phyloP scores from a whole-genome alignment of 2,888 invertebrate genomes.

The Bhutanitis thaidina region DNA sequence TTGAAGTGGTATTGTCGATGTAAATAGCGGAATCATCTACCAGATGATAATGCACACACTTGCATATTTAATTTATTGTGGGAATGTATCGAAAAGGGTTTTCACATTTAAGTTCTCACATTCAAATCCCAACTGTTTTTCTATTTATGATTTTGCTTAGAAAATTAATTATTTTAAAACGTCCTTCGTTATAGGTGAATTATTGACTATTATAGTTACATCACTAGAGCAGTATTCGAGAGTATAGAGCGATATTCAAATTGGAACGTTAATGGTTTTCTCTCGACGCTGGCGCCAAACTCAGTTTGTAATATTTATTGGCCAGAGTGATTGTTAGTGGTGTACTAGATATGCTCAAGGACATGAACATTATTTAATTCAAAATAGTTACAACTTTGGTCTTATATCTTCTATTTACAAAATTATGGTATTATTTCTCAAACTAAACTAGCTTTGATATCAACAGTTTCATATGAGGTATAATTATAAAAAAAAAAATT shows the following conservation, averaged over 20 bases:
- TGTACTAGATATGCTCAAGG: conserved; percentile 22
- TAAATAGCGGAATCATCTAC: conserved; percentile 46
- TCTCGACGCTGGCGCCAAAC: conserved; percentile 47
- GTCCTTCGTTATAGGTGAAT: neutral
- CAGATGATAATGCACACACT: conserved; percentile 42
- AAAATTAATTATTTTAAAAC: neutral
- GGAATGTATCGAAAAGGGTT: conserved; percentile 33
- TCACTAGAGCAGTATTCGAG: conserved; percentile 34
- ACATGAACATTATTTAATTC: conserved; percentile 20
- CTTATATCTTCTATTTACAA: no score
- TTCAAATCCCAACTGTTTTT: conserved; percentile 26
- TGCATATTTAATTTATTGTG: conserved; percentile 42
- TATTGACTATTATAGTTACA: conserved; percentile 28
- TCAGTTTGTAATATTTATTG: conserved; percentile 20
- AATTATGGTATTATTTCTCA: no score
- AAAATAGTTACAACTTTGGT: no score
- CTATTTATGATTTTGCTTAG: conserved; percentile 17
- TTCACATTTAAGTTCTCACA: conserved; percentile 29
- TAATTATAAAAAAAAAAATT: no score
- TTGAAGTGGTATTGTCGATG: conserved; percentile 39
- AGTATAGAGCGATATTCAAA: conserved; percentile 33
- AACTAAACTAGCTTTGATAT: no score
- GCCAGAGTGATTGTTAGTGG: conserved; percentile 26
- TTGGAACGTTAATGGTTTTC: conserved; percentile 44
- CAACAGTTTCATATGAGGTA: no score